Base-by-base conservation (phyloP, 1,140 invertebrate genomes). In the Centruroides sculpturatus region DNA sequence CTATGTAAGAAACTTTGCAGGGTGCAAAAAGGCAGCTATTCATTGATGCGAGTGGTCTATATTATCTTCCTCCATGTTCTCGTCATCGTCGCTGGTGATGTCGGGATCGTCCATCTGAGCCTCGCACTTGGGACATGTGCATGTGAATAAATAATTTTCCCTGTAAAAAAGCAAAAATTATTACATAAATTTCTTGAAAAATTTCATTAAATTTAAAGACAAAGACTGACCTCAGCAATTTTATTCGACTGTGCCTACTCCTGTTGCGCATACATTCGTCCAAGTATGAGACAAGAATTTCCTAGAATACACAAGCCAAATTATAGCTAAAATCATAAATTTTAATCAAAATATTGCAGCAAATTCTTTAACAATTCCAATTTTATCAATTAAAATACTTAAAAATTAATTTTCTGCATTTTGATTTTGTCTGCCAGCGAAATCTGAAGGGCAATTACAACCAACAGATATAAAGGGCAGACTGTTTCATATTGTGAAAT, bases 281-380 rank as follows among this genome's bases (percentile, higher is more conserved):
- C 60, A 97, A 77, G 73, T 97, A 97, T 61, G 85, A 88, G 67
- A 93, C 92, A 65, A 79, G 86, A 64, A 97, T 91, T 76, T 96
- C 92, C 64, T 76, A 62, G 23, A 66, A 65, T 54, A 59, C 56
- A 49, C 62, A 61, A 61, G 55, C 23, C 0, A 23, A 23, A 23
- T 23, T 23, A 23, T 23, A 56, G n/a, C 59, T 10, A 50, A 13
- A 41, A 41, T 41, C 5, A n/a, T n/a, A 8, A 8, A 41, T 41
- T 41, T 41, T 41, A 41, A 41, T 5, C 41, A 41, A 41, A 41
- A 41, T 41, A 41, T 41, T 41, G 41, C 41, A 41, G 8, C 41
- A 41, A 41, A 1, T 41, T 41, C 8, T 41, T 23, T 23, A 23
- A 23, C 41, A 0, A 5, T 41, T 8, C 41, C 41, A 41, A 41